Conservation (phyloP, 2,888 invertebrate species). For the Amaurobius ferox region DNA sequence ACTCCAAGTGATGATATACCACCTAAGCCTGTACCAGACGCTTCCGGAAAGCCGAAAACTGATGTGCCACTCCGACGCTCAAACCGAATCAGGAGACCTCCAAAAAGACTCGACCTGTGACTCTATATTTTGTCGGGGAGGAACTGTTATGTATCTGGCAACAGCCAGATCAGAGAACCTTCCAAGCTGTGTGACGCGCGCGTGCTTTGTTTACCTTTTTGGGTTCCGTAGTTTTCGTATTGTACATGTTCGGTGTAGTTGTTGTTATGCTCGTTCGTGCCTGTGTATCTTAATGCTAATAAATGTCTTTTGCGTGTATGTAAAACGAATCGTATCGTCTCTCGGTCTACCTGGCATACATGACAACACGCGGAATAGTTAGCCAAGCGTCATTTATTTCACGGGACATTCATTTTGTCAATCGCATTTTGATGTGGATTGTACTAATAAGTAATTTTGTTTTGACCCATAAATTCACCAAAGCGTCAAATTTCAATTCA, state of each 20-base stretch:
- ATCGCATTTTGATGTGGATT: too few species aligned
- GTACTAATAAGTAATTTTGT: too few species aligned
- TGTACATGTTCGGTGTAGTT: slow-evolving; percentile 40
- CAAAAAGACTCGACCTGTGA: slow-evolving; percentile 45
- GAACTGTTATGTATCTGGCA: slow-evolving; percentile 54
- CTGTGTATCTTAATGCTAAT: slow-evolving; percentile 40
- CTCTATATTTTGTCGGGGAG: slow-evolving; percentile 46
- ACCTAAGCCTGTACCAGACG: slow-evolving; percentile 18
- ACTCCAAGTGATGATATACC: slow-evolving; percentile 16
- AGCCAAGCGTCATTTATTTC: too few species aligned
- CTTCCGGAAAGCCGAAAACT: slow-evolving; percentile 16
- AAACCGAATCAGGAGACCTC: slow-evolving; percentile 42
- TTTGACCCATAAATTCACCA: too few species aligned
- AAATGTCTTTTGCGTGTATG: slow-evolving; percentile 35
- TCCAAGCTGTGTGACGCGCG: slow-evolving; percentile 53
- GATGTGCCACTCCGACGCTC: slow-evolving; percentile 44
- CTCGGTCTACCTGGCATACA: slow-evolving; percentile 49
- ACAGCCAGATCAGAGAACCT: slow-evolving; percentile 47
- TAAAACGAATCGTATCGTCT: slow-evolving; percentile 42
- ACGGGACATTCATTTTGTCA: too few species aligned
- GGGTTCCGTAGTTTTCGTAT: too few species aligned
- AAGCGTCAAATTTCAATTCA: too few species aligned
- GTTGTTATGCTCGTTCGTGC: slow-evolving; percentile 42
- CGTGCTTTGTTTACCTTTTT: too few species aligned
- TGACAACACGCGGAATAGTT: too few species aligned